Evolutionary conservation across 2,113 vertebrate genomes (phyloP).

Genomic region (Mohoua ochrocephala): DNA sequence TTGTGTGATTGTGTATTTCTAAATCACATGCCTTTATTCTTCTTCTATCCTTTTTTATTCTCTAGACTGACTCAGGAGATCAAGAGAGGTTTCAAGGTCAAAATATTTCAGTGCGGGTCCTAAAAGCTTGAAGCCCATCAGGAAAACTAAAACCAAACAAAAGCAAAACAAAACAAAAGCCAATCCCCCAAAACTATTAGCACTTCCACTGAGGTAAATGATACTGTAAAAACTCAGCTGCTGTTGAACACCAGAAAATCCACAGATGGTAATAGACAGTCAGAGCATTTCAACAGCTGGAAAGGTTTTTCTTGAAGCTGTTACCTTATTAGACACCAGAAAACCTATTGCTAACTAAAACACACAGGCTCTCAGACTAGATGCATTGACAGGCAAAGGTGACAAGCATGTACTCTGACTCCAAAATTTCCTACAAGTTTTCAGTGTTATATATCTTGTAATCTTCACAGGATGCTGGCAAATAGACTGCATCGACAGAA

Average conservation of each 20-base stretch:
- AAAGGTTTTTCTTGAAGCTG: background rate
- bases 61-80: background rate
- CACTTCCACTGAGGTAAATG: background rate
- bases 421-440: background rate
- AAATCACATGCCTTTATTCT: background rate
- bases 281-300: background rate
- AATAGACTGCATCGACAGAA: background rate
- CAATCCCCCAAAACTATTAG: background rate
- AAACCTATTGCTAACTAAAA: background rate
- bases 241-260: background rate
- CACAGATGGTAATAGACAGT: background rate
- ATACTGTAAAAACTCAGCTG: background rate
- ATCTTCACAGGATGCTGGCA: background rate
- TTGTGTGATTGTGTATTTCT: background rate
- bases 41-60: background rate
- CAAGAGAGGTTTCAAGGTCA: background rate
- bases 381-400: background rate
- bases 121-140: background rate
- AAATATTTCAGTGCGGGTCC: background rate
- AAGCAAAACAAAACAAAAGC: background rate
- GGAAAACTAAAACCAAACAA: background rate
- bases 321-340: background rate
- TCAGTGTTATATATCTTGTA: background rate
- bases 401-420: background rate
- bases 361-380: background rate